Percentiles rank a stretch among this genome's conserved stretches.
Conservation (phyloP, 2,113 vertebrate species). For the Fukomys damarensis region DNA sequence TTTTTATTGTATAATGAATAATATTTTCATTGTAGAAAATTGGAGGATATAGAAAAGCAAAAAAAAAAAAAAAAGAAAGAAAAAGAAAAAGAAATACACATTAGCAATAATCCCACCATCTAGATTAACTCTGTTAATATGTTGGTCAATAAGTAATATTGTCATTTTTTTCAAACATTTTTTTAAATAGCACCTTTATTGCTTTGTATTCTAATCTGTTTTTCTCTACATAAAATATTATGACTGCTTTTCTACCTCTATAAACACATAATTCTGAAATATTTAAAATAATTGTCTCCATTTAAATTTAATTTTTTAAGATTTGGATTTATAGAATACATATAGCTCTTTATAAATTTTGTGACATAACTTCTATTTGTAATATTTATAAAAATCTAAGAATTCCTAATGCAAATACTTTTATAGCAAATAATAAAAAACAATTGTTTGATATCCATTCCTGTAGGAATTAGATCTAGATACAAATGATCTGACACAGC, state of each 20-base stretch:
- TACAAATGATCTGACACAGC: background rate
- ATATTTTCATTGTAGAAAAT: constrained; percentile 4
- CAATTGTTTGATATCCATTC: background rate
- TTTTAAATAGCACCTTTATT: constrained; percentile 56
- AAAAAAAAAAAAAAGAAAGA: constrained; percentile 32
- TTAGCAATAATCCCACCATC: background rate
- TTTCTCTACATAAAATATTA: constrained; percentile 8
- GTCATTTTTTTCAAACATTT: constrained; percentile 52
- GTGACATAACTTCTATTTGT: background rate
- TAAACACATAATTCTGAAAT: constrained; percentile 36
- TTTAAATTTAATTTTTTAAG: constrained; percentile 58
- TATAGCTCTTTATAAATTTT: background rate
- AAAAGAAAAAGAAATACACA: background rate
- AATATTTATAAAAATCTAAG: constrained; percentile 51
- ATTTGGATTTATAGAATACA: constrained; percentile 20
- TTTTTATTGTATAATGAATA: constrained; percentile 31
- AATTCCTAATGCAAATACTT: constrained; percentile 48
- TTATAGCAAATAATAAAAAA: background rate
- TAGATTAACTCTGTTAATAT: constrained; percentile 36
- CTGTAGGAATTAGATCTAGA: constrained; percentile 40
- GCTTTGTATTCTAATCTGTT: background rate
- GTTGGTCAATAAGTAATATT: background rate
- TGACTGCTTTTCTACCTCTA: background rate
- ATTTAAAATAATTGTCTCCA: constrained; percentile 33
- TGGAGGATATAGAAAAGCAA: constrained; percentile 35